Base-by-base conservation (phyloP, 2,888 invertebrate genomes). In the Yponomeuta plumbellus region DNA sequence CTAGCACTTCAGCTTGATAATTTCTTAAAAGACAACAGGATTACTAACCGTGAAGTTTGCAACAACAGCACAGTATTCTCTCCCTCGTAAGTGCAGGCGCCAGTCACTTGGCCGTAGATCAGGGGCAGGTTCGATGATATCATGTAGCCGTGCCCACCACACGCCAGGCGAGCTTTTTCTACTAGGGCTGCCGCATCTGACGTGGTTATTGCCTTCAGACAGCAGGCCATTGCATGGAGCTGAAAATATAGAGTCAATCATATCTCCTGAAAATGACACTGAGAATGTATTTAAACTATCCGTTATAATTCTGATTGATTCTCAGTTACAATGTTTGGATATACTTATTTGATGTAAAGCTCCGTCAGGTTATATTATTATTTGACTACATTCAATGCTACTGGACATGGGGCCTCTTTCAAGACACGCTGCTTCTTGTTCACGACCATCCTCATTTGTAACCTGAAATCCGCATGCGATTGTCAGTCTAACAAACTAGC, bases 21-120 rank as follows among this genome's bases (percentile, higher is more conserved):
- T 44, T 1, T 11, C 44, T 44, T 4, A 59, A 13, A 23, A n/a
- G 34, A n/a, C 34, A 34, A 34, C 6, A 34, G 8, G 6, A 34
- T 34, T 5, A 34, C 61, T 70, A 70, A 92, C 92, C 95, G 92
- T 0, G 98, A 98, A 0, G 97, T 97, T 88, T 99, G 99, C 64
- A 99, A 88, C 65, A 97, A 86, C 79, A 99, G 90, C 2, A 99
- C 98, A 0, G 98, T 98, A 80, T 99, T 98, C 84, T 99, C 99
- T 0, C 99, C 99, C 86, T 99, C 99, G 76, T 98, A 99, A 0
- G 98, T 99, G 78, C 96, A 96, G 59, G 96, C 95, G 0, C 98
- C 98, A 0, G 97, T 96, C 8, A 95, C 94, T 73, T 95, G 89
- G 2, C 95, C 95, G 76, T 97, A 98, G 0, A 95, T 95, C 39